Percentiles rank a stretch among this genome's conserved stretches.
These are phyloP conservation scores for Heliconius melpomene DNA, from an alignment of 1,140 invertebrate species.

Conservation along the genomic window DNA sequence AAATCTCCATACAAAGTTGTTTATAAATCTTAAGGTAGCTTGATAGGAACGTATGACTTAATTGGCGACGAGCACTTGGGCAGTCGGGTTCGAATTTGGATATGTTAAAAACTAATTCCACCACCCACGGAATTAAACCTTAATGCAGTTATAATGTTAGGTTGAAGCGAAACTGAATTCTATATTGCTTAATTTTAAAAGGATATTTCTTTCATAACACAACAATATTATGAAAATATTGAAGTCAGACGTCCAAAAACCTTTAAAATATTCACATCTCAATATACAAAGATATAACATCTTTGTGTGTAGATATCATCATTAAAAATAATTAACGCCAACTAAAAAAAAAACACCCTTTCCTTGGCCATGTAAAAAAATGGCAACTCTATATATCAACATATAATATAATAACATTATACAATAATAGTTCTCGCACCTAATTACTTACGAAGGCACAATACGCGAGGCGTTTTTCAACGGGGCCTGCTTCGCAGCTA, in stretches of 20 bases:
- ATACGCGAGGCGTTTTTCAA: slow-evolving; percentile 48
- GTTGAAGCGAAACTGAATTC: no score
- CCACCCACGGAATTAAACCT: no score
- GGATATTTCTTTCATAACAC: neutral
- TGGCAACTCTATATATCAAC: neutral
- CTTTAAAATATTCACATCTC: neutral
- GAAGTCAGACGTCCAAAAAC: neutral
- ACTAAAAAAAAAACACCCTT: neutral
- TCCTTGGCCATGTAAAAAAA: neutral
- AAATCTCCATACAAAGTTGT: no score
- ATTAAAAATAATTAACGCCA: neutral
- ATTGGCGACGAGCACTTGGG: no score
- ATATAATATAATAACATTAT: slow-evolving; percentile 14
- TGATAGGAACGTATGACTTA: no score
- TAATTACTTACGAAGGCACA: slow-evolving; percentile 74
- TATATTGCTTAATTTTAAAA: neutral
- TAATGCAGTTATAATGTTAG: no score
- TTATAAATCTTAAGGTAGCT: no score
- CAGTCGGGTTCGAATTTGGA: no score
- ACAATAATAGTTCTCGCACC: slow-evolving; percentile 61
- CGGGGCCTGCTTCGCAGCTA: neutral
- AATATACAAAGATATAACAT: neutral
- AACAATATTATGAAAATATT: neutral
- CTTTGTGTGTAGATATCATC: no score
- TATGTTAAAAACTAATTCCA: no score